These are phyloP conservation scores for Seira ritae DNA, from an alignment of 2,888 invertebrate species.

Conservation along the genomic window DNA sequence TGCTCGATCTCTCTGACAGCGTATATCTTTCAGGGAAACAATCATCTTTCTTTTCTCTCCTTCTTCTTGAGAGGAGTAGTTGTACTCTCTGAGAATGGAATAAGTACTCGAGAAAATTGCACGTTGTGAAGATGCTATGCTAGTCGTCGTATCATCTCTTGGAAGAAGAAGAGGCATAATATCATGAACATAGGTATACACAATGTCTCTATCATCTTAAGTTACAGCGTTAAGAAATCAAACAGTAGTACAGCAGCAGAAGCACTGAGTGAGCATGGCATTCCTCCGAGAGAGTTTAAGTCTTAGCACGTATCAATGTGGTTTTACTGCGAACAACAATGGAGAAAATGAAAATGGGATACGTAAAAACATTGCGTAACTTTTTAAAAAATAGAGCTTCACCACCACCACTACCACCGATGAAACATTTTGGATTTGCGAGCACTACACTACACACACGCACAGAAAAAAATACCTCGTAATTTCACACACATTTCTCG, in stretches of 20 bases:
- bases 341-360: conserved; percentile 44
- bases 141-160: no score
- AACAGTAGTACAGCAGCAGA: neutral
- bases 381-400: neutral
- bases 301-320: conserved; percentile 42
- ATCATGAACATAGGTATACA: neutral
- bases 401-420: neutral
- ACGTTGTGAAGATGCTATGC: no score
- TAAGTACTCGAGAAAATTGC: no score
- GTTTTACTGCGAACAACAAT: conserved; percentile 25
- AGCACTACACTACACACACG: no score
- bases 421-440: neutral
- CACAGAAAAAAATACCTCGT: neutral
- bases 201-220: conserved; percentile 39
- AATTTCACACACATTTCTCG: neutral
- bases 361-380: conserved; percentile 16
- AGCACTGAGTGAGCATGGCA: neutral
- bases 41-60: conserved; percentile 34
- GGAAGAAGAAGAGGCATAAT: neutral
- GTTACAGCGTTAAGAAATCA: neutral
- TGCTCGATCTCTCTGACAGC: conserved; percentile 35
- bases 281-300: conserved; percentile 20
- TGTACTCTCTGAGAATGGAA: neutral
- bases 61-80: neutral
- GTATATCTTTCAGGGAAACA: conserved; percentile 45